Evolutionary conservation across 1,140 invertebrate species (phyloP).

Genomic region (Agrypnia vestita): DNA sequence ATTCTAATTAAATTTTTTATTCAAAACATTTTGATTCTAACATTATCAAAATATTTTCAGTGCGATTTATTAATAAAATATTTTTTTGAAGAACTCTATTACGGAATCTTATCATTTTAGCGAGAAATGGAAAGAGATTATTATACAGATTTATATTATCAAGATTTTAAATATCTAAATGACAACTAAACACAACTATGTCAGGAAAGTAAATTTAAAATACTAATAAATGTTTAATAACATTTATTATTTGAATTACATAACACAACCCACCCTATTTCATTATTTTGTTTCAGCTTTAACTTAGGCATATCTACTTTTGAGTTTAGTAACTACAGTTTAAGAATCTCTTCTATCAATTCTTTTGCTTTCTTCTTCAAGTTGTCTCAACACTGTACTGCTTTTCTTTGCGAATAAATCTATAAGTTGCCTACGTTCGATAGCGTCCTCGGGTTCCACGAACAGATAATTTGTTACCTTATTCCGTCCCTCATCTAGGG

Average conservation of each 20-base stretch:
- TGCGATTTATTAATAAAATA: neutral
- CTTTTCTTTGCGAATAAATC: neutral
- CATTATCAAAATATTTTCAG: neutral
- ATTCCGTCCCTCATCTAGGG: neutral
- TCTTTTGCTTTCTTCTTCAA: neutral
- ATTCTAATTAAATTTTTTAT: slow-evolving; percentile 5
- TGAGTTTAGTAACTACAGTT: neutral
- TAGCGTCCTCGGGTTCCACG: neutral
- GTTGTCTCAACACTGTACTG: neutral
- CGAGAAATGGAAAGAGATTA: neutral
- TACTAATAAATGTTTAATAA: neutral
- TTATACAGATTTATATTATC: neutral
- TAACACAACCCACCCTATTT: slow-evolving; percentile 23
- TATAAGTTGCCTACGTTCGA: neutral
- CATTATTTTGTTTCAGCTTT: slow-evolving; percentile 30
- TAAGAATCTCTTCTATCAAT: slow-evolving; percentile 9
- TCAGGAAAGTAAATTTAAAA: neutral
- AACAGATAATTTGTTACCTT: neutral
- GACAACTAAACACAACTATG: neutral
- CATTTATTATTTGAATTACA: slow-evolving; percentile 1
- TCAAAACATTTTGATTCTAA: slow-evolving; percentile 24
- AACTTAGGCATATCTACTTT: slow-evolving; percentile 17
- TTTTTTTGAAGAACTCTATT: neutral
- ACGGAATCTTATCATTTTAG: neutral
- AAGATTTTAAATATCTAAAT: neutral